Evolutionary conservation across 2,888 invertebrate species (phyloP), one percentile per base, ranked within the genome.

Genomic region (Ptycholaimellus sp.): DNA sequence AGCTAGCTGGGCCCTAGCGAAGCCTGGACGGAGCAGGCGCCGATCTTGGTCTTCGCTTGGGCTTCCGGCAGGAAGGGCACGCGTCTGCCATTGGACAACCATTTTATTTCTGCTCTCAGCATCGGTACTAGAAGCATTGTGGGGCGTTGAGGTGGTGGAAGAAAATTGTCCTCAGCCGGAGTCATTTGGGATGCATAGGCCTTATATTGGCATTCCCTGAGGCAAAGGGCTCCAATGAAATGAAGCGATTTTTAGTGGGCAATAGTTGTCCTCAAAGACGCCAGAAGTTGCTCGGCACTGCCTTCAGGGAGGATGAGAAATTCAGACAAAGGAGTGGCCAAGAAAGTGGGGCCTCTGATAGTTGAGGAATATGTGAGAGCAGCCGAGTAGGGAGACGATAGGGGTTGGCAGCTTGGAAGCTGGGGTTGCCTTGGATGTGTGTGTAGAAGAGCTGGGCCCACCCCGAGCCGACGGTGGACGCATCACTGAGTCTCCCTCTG

Each of bases 281-380:
- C n/a, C n/a, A n/a, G n/a, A n/a, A n/a, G n/a, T n/a, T n/a, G n/a
- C n/a, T n/a, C n/a, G n/a, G n/a, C n/a, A n/a, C n/a, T n/a, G n/a
- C n/a, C n/a, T n/a, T n/a, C n/a, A n/a, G n/a, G n/a, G n/a, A n/a
- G n/a, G n/a, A n/a, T n/a, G n/a, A n/a, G n/a, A n/a, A n/a, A n/a
- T n/a, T n/a, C n/a, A n/a, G n/a, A n/a, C n/a, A n/a, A n/a, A n/a
- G n/a, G n/a, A n/a, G n/a, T n/a, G n/a, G n/a, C n/a, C n/a, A n/a
- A n/a, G n/a, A n/a, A n/a, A n/a, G 11, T 36, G 21, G 9, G 19
- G 29, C 40, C 45, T 60, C 61, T 51, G 44, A 45, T 54, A 53
- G 45, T 60, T 56, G 30, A 56, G 48, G 40, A 57, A 53, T 17
- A 63, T 46, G 44, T 62, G 60, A 35, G 58, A 57, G 46, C 63